Evolutionary conservation across 2,113 vertebrate species (phyloP), one percentile per base, ranked within the genome.

Genomic region (Zeus faber): DNA sequence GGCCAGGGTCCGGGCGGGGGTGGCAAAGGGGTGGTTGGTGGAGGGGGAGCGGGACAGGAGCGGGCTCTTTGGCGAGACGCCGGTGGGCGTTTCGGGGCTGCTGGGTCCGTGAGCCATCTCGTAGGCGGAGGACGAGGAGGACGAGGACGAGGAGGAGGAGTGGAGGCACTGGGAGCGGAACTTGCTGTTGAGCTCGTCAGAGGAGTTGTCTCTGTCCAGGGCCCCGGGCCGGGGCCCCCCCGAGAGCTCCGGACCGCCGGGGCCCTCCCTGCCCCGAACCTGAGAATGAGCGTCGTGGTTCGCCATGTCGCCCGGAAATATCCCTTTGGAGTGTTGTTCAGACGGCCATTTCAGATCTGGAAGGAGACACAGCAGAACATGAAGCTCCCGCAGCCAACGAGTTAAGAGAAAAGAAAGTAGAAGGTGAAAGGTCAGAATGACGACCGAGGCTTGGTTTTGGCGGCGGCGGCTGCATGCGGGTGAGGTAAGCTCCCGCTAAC

Each of bases 141-240:
- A 90, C 0, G 87, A 90, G 2, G 91, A 91, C 0, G 91, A 92
- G 39, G 90, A 79, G 5, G 83, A 92, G 0, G 89, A 91, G 45
- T 87, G 87, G 11, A 91, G 86, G 13, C 37, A 85, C 65, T 89
- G 89, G n/a, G 89, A 91, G 59, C 61, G 73, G 70, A 93, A 88
- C 63, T 87, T 91, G 84, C 76, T 84, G 81, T 75, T 91, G 55
- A 90, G 80, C 45, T 92, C 88, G 9, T 90, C 88, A 0, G 90
- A 91, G 45, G 88, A 88, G 74, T 35, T 44, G 40, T 86, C 85
- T 62, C 76, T 64, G 40, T 86, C 86, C 1, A 48, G 74, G 47
- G 49, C 17, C 4, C 18, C 60, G 1, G 10, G 9, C 46, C 27
- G 49, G 29, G 26, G 24, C 31, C 29, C 22, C 54, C 62, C 51